These are phyloP conservation scores for Scolopax rusticola DNA, from an alignment of 2,797 vertebrate species.

Conservation along the genomic window DNA sequence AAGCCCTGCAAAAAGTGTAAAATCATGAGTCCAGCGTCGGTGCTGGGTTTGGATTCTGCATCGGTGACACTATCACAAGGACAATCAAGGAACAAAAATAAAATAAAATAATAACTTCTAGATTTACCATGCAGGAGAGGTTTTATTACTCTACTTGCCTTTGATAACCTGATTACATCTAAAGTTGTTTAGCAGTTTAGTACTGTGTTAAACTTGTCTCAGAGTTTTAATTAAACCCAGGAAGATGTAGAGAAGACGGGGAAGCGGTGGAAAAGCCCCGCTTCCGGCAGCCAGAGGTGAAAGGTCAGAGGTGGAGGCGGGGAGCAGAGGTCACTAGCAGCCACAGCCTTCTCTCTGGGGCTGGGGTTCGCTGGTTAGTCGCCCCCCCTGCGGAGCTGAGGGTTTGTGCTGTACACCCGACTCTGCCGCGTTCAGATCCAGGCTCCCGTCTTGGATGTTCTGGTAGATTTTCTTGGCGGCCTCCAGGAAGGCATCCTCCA, in stretches of 20 bases:
- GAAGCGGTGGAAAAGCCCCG: constrained; percentile 81
- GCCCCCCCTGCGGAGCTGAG: constrained; percentile 94
- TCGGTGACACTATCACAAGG: constrained; percentile 83
- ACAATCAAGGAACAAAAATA: constrained; percentile 73
- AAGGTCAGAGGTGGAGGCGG: constrained; percentile 75
- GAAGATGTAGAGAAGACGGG: constrained; percentile 85
- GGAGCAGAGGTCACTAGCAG: constrained; percentile 91
- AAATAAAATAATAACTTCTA: constrained; percentile 81
- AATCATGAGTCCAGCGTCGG: constrained; percentile 83
- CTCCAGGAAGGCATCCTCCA: constrained; percentile 96
- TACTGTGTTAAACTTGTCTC: constrained; percentile 80
- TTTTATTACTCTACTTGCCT: constrained; percentile 87
- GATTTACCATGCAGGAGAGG: constrained; percentile 88
- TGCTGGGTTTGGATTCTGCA: constrained; percentile 80
- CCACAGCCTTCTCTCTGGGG: constrained; percentile 98
- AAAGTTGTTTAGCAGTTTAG: constrained; percentile 82
- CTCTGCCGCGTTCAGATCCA: constrained; percentile 96
- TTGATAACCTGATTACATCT: constrained; percentile 89
- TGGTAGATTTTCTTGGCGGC: constrained; percentile 99
- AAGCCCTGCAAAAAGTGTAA: constrained; percentile 77
- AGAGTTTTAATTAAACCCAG: constrained; percentile 83
- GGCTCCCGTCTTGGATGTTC: constrained; percentile 97
- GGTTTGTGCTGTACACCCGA: constrained; percentile 99
- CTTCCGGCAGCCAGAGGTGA: constrained; percentile 81
- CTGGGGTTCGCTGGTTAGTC: constrained; percentile 98